Percentiles rank a stretch among this genome's conserved stretches.
Conservation (phyloP, 2,888 invertebrate genomes). For the Yponomeuta sedellus region DNA sequence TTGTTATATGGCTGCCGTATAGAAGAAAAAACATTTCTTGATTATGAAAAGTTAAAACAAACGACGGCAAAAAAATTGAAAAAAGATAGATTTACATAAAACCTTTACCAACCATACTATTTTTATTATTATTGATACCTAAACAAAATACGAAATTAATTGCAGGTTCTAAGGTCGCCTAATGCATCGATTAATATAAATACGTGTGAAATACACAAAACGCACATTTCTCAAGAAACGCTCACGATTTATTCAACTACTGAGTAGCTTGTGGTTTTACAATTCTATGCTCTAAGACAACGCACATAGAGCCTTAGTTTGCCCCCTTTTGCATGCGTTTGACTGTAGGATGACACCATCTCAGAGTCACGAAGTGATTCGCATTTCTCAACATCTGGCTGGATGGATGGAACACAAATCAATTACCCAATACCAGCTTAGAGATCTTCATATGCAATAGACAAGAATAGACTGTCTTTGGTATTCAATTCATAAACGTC, state of each 20-base stretch:
- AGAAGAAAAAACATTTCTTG: no score
- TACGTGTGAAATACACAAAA: background rate
- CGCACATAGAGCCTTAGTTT: background rate
- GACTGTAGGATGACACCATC: background rate
- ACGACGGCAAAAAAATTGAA: no score
- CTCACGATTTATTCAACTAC: conserved; percentile 8
- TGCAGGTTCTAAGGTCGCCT: background rate
- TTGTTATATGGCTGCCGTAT: no score
- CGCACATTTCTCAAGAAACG: background rate
- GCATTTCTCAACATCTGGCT: background rate
- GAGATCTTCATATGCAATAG: background rate
- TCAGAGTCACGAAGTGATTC: background rate
- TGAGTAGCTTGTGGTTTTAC: background rate
- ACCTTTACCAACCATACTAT: no score
- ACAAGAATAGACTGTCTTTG: conserved; percentile 1
- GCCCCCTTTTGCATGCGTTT: background rate
- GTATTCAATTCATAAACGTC: background rate
- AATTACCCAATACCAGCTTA: background rate
- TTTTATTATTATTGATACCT: background rate
- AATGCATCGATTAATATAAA: conserved; percentile 14
- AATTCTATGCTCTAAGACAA: background rate
- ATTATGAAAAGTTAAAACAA: no score
- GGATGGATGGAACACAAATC: background rate
- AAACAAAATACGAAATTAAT: background rate
- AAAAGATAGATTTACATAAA: no score